These are phyloP conservation scores for Oriolus oriolus DNA, from an alignment of 2,113 vertebrate genomes.

Conservation along the genomic window DNA sequence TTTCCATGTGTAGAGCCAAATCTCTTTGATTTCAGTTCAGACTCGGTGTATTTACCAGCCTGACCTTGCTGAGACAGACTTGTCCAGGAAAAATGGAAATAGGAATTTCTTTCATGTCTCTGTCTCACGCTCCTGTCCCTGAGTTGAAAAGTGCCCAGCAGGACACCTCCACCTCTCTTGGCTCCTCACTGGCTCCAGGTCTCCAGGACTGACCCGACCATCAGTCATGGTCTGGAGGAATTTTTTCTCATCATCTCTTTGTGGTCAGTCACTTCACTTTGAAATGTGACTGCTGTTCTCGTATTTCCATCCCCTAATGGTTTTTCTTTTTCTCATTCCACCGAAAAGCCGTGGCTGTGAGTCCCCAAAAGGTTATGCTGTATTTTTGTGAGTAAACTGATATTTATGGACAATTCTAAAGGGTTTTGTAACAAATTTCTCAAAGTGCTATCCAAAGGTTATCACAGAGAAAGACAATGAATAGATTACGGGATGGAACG, in stretches of 20 bases:
- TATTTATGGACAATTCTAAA: not conserved
- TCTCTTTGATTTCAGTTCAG: not conserved
- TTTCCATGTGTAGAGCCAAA: not conserved
- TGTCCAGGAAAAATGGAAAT: not conserved
- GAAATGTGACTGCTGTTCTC: not conserved
- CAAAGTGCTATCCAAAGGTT: not conserved
- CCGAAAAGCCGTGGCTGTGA: not conserved
- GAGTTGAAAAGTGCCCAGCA: not conserved
- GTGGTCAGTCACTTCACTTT: not conserved
- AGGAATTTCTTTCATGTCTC: not conserved
- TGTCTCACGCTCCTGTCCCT: not conserved
- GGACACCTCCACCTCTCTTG: not conserved
- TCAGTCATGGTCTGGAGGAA: not conserved
- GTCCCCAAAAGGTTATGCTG: not conserved
- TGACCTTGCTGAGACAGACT: not conserved
- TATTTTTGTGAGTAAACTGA: not conserved
- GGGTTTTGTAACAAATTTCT: not conserved
- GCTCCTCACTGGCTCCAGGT: not conserved
- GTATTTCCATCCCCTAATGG: not conserved
- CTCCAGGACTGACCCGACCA: not conserved
- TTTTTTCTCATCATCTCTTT: not conserved
- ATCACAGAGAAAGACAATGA: not conserved
- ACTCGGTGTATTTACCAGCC: accelerated
- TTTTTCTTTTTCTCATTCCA: not conserved
- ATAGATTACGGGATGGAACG: not conserved